Conservation (phyloP, 2,888 invertebrate species). For the Microchrysa polita region DNA sequence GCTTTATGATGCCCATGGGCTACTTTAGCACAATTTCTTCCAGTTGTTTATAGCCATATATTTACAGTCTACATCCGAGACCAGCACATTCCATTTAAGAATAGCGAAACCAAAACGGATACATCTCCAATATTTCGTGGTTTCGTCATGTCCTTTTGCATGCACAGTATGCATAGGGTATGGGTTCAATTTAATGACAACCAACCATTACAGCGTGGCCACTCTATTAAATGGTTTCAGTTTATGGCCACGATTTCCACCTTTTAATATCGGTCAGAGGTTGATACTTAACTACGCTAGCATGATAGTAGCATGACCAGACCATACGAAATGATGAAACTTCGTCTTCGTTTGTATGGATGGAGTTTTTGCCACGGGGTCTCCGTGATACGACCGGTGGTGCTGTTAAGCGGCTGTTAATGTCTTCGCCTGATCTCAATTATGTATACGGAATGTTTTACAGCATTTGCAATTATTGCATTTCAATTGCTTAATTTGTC, state of each 20-base stretch:
- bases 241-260: slow-evolving; percentile 37
- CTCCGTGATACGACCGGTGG: no score
- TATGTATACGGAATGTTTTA: neutral
- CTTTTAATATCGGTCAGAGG: slow-evolving; percentile 37
- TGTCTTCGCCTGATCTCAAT: neutral
- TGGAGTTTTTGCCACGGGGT: neutral
- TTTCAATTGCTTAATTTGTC: slow-evolving; percentile 35
- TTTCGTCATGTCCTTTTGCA: slow-evolving; percentile 16
- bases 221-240: slow-evolving; percentile 37
- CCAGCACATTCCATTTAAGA: slow-evolving; percentile 11
- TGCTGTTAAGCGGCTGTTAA: no score
- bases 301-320: no score
- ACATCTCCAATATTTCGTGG: slow-evolving; percentile 21
- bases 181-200: slow-evolving; percentile 27
- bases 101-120: neutral
- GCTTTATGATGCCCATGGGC: slow-evolving; percentile 26
- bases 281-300: slow-evolving; percentile 24
- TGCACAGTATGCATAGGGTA: no score
- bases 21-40: slow-evolving; percentile 32
- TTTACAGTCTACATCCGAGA: no score
- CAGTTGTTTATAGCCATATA: slow-evolving; percentile 25
- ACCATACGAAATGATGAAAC: slow-evolving; percentile 28
- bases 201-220: slow-evolving; percentile 10
- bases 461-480: slow-evolving; percentile 24
- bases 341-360: neutral